Percentiles rank a stretch among this genome's conserved stretches.
Evolutionary conservation across 1,140 invertebrate species (phyloP).

Genomic region (Ladona fulva): DNA sequence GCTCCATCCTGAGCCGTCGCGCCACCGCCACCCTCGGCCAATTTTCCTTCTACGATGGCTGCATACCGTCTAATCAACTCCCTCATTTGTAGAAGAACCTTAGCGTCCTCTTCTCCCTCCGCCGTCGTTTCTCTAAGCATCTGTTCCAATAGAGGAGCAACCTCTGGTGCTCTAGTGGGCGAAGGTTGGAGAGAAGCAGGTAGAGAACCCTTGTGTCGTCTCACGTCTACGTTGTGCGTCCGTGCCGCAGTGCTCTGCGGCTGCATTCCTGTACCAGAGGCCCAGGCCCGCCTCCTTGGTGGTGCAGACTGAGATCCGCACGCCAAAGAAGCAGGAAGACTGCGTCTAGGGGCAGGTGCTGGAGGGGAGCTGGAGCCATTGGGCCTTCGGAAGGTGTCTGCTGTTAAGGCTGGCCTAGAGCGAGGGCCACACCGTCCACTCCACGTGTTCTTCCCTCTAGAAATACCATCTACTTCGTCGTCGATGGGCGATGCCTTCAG

Average conservation of each 20-base stretch:
- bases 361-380: background rate
- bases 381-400: conserved; percentile 13
- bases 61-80: background rate
- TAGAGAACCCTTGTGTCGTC: background rate
- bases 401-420: conserved; percentile 2
- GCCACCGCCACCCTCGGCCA: background rate
- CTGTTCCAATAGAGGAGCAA: background rate
- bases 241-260: background rate
- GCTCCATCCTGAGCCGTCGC: background rate
- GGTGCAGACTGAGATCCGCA: background rate
- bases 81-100: background rate
- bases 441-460: conserved; percentile 13
- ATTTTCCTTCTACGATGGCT: background rate
- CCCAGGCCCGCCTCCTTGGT: background rate
- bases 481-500: background rate
- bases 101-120: background rate
- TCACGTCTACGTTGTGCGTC: background rate
- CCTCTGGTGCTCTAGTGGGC: background rate
- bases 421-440: background rate
- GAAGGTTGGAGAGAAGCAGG: background rate
- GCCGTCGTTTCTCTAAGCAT: background rate
- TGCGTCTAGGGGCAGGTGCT: background rate
- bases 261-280: background rate
- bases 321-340: background rate
- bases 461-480: background rate